Evolutionary conservation across 2,888 invertebrate genomes (phyloP).

Genomic region (Zhengitettix transpicula): DNA sequence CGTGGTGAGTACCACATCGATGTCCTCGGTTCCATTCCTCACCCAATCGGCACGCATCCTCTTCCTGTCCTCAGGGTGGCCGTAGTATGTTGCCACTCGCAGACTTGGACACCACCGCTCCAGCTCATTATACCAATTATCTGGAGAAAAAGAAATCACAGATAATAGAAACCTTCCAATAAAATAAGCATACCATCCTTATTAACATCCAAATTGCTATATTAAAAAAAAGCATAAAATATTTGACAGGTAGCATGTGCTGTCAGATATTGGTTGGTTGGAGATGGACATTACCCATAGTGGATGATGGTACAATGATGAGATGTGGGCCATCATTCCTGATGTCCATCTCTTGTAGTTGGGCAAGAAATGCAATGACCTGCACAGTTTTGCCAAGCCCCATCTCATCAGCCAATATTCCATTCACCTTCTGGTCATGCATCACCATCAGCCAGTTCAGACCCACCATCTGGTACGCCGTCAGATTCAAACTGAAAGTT

Average conservation of each 20-base stretch:
- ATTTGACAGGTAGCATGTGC: too few relatives aligned
- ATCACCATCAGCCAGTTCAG: constrained; percentile 86
- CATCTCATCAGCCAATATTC: constrained; percentile 96
- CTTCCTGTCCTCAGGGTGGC: constrained; percentile 67
- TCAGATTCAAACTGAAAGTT: constrained; percentile 47
- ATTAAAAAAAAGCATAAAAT: too few relatives aligned
- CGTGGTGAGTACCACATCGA: constrained; percentile 80
- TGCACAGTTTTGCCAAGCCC: constrained; percentile 88
- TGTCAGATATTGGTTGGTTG: neutral
- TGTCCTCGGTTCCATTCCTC: constrained; percentile 48
- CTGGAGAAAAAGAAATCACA: constrained; percentile 24
- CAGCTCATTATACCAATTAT: constrained; percentile 72
- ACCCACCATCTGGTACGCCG: constrained; percentile 76
- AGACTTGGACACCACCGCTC: constrained; percentile 62
- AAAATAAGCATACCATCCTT: too few relatives aligned
- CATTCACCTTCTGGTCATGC: constrained; percentile 77
- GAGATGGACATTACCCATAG: constrained; percentile 43
- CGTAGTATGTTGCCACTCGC: constrained; percentile 76
- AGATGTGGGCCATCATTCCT: constrained; percentile 57
- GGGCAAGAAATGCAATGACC: constrained; percentile 80
- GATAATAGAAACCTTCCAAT: too few relatives aligned
- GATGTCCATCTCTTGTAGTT: constrained; percentile 41
- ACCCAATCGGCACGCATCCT: constrained; percentile 60
- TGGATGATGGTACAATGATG: constrained; percentile 92
- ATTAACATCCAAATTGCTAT: too few relatives aligned